Evolutionary conservation across 2,888 invertebrate genomes (phyloP), one percentile per base, ranked within the genome.

Genomic region (Sesia bembeciformis): DNA sequence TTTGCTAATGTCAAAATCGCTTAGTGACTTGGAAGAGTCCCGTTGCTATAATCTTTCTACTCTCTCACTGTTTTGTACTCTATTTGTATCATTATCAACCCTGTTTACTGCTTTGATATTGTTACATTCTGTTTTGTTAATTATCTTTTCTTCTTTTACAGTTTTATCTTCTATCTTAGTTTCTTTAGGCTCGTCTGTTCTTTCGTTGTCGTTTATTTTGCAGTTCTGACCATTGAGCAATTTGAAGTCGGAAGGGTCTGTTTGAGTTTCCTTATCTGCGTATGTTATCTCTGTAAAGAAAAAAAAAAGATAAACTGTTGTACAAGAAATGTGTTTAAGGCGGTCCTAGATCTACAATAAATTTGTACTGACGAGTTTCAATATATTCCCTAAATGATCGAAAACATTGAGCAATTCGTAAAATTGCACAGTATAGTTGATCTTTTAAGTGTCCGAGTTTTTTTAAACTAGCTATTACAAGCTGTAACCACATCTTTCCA

Each of bases 41-140:
- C 80, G 78, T 66, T 84, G 87, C 87, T 87, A 86, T 87, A 86
- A 87, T 4, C 74, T 74, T 3, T 74, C 81, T 0, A 76, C 67
- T 62, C 72, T 79, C 4, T 80, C 81, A 62, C 73, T 78, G 60
- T 61, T 58, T 55, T 42, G 23, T 5, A 43, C 7, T 46, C 8
- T 40, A 8, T 52, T 40, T 38, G n/a, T 40, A 8, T 8, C 49
- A 7, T 49, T 52, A 39, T 43, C 52, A 8, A 41, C 4, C 38
- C 51, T 52, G 39, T 57, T 58, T 40, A 59, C 60, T 23, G 56
- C 52, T 57, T 63, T 70, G 3, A 70, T 56, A 52, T 73, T 74
- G 56, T 76, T 72, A 60, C 63, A 63, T 58, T 68, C 65, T 42
- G 56, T 53, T 50, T 57, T 64, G 23, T 72, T 67, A 54, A 68